Evolutionary conservation across 2,113 vertebrate genomes (phyloP), one percentile per base, ranked within the genome.

Genomic region (Galbula dea): DNA sequence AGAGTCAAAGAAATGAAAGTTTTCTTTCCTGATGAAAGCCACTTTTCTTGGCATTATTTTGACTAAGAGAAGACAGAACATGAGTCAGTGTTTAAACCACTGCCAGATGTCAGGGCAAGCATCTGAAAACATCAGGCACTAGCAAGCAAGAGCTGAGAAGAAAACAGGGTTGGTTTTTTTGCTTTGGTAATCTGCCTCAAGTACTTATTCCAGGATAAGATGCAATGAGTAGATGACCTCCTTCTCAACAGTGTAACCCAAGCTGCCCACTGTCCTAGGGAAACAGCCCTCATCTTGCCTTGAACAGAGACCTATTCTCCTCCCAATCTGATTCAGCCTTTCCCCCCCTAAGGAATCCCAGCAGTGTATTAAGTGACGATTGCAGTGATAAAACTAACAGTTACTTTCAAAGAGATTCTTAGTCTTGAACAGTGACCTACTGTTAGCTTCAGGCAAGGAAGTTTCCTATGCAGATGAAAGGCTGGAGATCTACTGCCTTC

Each of bases 281-380:
- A 46, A 68, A 79, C 2, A 21, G 1, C 83, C 89, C 58, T 62
- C 27, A 2, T 8, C 77, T 59, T 21, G 1, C 27, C 65, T 10
- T 3, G 7, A 76, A 57, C 81, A 73, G 46, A 74, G 73, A 1
- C 68, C 26, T 19, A 4, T 75, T 91, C 84, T 86, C 8, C 43
- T 22, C 4, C 49, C 76, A 79, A 79, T n/a, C 76, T 37, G 20
- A 65, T 61, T 29, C 59, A 32, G 67, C 43, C 29, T 2, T 1
- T 0, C 3, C 1, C 3, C 15, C 6, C 61, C 27, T 0, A 8
- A 26, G 52, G 51, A 59, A n/a, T 36, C 54, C 90, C 93, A 68
- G 76, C 58, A 63, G 90, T 0, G 48, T 12, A 49, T 48, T 5
- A 39, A 83, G 84, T 10, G 81, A 51, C 2, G 11, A 72, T 34